phyloP scores from a whole-genome alignment of 2,113 vertebrate genomes.

The Chaenogobius annularis region DNA sequence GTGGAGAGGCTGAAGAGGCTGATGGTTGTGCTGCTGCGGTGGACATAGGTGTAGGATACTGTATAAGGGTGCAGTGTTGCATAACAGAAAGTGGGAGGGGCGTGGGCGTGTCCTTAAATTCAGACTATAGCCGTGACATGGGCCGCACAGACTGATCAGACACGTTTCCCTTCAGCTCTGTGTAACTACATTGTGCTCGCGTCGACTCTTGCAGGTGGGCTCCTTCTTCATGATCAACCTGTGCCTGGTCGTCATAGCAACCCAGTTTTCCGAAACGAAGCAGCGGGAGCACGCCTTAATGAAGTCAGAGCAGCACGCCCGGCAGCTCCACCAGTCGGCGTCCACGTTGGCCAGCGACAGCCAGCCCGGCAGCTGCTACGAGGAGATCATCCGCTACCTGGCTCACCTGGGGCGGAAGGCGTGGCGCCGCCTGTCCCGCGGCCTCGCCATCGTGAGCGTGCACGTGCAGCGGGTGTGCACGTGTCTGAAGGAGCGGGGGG shows the following conservation, averaged over 20 bases:
- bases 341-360: slow-evolving; percentile 95
- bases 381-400: slow-evolving; percentile 93
- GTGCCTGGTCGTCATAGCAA: slow-evolving; percentile 98
- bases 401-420: slow-evolving; percentile 89
- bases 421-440: slow-evolving; percentile 77
- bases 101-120: too few species aligned
- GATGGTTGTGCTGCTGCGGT: not conserved
- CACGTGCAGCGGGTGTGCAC: slow-evolving; percentile 17
- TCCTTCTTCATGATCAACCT: slow-evolving; percentile 99
- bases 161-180: not conserved
- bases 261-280: slow-evolving; percentile 98
- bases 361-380: slow-evolving; percentile 94
- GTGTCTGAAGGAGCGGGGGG: slow-evolving; percentile 21
- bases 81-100: not conserved
- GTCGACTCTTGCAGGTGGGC: slow-evolving; percentile 82
- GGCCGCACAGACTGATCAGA: too few species aligned
- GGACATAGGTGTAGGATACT: not conserved
- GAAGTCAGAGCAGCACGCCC: slow-evolving; percentile 91
- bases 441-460: slow-evolving; percentile 26
- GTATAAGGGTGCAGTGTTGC: not conserved
- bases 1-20: not conserved
- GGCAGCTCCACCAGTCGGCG: slow-evolving; percentile 88
- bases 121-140: too few species aligned
- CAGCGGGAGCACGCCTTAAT: slow-evolving; percentile 98
- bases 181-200: slow-evolving; percentile 1